Evolutionary conservation across 2,888 invertebrate genomes (phyloP), one percentile per base, ranked within the genome.

Genomic region (Eubasilissa splendida): DNA sequence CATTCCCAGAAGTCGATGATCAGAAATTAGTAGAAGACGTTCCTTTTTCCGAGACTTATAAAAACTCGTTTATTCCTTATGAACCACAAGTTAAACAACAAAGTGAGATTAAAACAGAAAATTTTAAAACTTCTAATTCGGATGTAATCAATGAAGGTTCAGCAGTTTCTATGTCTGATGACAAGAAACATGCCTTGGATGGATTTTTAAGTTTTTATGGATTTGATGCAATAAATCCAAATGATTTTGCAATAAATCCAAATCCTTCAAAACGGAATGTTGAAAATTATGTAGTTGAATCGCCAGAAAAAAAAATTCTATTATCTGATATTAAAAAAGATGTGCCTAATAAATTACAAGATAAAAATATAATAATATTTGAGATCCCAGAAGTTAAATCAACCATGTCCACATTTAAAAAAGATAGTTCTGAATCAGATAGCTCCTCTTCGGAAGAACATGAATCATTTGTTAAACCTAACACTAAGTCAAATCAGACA

Each of bases 121-220:
- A 74, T 75, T 11, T 74, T 8, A 10, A 73, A 33, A 42, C 12
- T n/a, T 31, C 71, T 56, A 33, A 12, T 31, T 11, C 9, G 52
- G 42, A 42, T 59, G 66, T 83, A 42, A 56, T 80, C 71, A 3
- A 42, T 84, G 58, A 58, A n/a, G n/a, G 4, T 58, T 11, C 9
- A n/a, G n/a, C 58, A 42, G 33, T 53, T 54, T 65, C 76, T 71
- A 84, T 90, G 79, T 86, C 86, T 75, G 85, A 86, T 31, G 89
- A 90, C 78, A 89, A 88, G 85, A 89, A 87, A 84, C 88, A 88
- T 85, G 87, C 88, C 1, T 87, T 91, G 11, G 90, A 91, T 83
- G 90, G 89, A 58, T 85, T 91, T 77, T 85, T 90, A 70, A 87
- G 86, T 85, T 88, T 89, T 86, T 89, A 90, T 75, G 86, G 88